Evolutionary conservation across 2,888 invertebrate species (phyloP), one percentile per base, ranked within the genome.

Genomic region (Leptopilina drosophilae): DNA sequence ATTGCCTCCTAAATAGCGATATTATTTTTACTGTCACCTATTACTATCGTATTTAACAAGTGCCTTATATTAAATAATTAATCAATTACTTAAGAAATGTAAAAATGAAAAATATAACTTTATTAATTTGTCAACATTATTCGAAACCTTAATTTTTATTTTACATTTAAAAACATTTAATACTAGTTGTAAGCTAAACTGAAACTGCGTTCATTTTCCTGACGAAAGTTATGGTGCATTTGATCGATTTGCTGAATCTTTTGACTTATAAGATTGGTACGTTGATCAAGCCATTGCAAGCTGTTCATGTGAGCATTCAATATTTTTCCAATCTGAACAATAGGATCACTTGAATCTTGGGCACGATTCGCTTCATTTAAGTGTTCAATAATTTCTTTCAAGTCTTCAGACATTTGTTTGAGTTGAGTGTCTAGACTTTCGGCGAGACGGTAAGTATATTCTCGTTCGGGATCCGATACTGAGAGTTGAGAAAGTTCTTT

Each of bases 221-320:
- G 93, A 78, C 96, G 93, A 77, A 97, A 94, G 0, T 95, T 94
- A 82, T 96, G 96, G 88, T 96, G 96, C 87, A 97, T 95, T 82
- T 96, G 96, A 33, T 95, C 94, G 42, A 98, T 94, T 78, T 97
- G 96, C 87, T 98, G 97, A 75, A 98, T 93, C 87, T 96, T 96
- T 40, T 95, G 94, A 26, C 95, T 95, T 59, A 98, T 95, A 82
- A 95, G 94, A 0, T 95, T 94, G 5, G 97, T 96, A 78, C 96
- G 96, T 83, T 96, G 95, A 90, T 98, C 98, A 64, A 99, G 95
- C 98, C 98, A 98, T 87, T 98, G 97, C 89, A 99, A 93, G 0
- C 98, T 98, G 69, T 97, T 98, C 96, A 98, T 98, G 90, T 99
- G 99, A 0, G 98, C 98, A 92, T 98, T 98, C 5, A 99, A 93